Evolutionary conservation across 2,888 invertebrate genomes (phyloP).

Genomic region (Quadriops clusia): DNA sequence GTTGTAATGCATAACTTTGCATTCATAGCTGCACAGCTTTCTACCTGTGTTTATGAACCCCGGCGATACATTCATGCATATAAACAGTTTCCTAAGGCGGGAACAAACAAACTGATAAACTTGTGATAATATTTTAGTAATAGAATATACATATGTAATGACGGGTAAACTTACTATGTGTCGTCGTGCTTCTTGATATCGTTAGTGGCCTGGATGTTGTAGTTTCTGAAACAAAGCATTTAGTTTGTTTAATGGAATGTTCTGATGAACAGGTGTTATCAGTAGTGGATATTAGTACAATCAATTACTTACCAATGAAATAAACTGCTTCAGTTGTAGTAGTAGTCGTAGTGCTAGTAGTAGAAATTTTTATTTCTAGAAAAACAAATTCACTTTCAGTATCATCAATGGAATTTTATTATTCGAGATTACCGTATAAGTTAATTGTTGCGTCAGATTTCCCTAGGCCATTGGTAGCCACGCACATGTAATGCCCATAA

Average conservation of each 20-base stretch:
- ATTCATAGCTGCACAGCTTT: too few species aligned
- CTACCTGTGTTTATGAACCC: too few species aligned
- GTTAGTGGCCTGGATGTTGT: too few species aligned
- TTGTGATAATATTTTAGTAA: constrained; percentile 1
- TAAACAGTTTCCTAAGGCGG: too few species aligned
- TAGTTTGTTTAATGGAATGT: too few species aligned
- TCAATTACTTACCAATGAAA: constrained; percentile 18
- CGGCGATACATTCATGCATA: too few species aligned
- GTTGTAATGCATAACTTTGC: too few species aligned
- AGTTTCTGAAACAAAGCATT: too few species aligned
- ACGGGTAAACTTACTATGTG: constrained; percentile 1
- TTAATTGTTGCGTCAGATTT: constrained; percentile 56
- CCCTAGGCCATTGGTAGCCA: constrained; percentile 59
- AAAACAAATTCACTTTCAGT: constrained; percentile 5
- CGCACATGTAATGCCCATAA: constrained; percentile 56
- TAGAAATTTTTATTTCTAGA: constrained; percentile 33
- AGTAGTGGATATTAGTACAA: neutral
- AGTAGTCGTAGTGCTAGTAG: constrained; percentile 27
- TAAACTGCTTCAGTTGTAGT: constrained; percentile 22
- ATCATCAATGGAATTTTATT: neutral
- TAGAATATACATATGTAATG: too few species aligned
- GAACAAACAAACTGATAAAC: too few species aligned
- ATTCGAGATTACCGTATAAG: constrained; percentile 45
- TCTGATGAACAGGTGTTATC: neutral
- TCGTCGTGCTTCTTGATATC: constrained; percentile 1